phyloP scores from a whole-genome alignment of 2,797 vertebrate species.

The Halcyon leucocephala region DNA sequence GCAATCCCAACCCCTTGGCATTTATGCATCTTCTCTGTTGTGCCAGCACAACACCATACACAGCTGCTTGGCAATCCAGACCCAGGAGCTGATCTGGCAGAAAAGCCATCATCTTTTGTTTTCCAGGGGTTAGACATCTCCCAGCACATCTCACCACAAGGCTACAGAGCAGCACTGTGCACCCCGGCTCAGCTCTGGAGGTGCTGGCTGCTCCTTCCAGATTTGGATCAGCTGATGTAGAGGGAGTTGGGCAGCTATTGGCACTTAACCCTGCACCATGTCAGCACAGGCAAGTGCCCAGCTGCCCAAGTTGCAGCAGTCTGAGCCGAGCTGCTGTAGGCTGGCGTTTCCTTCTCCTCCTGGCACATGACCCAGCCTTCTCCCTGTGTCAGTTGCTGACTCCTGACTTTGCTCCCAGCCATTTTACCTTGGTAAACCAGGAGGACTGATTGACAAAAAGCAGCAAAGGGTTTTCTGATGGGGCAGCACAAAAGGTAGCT shows the following conservation, averaged over 20 bases:
- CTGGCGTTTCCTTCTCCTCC: not conserved
- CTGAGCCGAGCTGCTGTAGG: rapidly evolving
- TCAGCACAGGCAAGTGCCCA: not conserved
- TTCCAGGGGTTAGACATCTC: not conserved
- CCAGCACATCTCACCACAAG: not conserved
- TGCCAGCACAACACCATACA: rapidly evolving
- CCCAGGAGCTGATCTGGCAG: not conserved
- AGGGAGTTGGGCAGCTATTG: not conserved
- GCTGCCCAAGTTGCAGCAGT: not conserved
- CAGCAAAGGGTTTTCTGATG: not conserved
- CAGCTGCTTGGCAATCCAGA: not conserved
- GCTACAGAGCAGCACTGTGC: not conserved
- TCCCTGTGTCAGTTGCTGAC: not conserved
- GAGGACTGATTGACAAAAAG: not conserved
- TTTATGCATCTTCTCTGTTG: not conserved
- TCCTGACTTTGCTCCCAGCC: not conserved
- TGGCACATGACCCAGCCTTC: not conserved
- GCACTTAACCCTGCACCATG: not conserved
- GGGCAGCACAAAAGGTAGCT: not conserved
- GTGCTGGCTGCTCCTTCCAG: not conserved
- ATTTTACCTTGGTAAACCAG: not conserved
- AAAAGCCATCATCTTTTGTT: not conserved
- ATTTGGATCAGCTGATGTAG: not conserved
- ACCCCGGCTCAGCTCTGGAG: rapidly evolving
- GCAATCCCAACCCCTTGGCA: not conserved